These are phyloP conservation scores for Eudasyphora cyanicolor DNA, from an alignment of 2,888 invertebrate genomes.

Conservation along the genomic window DNA sequence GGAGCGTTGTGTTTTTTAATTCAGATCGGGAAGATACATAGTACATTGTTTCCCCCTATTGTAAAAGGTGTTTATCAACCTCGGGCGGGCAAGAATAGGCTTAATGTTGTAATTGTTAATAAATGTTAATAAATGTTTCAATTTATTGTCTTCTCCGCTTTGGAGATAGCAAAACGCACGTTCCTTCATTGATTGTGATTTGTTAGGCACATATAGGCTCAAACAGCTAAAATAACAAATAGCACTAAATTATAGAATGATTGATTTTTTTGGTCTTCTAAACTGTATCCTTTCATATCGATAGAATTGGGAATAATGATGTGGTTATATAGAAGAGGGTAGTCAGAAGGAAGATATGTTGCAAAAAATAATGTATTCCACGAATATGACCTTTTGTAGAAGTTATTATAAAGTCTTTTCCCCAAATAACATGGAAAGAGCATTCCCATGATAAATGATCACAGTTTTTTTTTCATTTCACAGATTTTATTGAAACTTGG, in stretches of 20 bases:
- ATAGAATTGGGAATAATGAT: no score
- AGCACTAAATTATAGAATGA: not conserved
- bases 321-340: no score
- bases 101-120: constrained; percentile 56
- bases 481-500: no score
- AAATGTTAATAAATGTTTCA: constrained; percentile 55
- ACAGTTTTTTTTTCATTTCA: no score
- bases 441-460: no score
- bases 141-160: constrained; percentile 4
- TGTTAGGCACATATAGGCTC: not conserved
- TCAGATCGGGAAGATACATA: not conserved
- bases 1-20: not conserved
- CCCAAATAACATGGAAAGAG: no score
- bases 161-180: not conserved
- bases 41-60: constrained; percentile 27
- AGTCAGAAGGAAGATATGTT: no score
- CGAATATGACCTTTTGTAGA: no score
- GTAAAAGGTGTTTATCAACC: constrained; percentile 56
- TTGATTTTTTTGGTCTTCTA: not conserved
- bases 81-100: not conserved
- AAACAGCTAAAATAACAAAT: constrained; percentile 15
- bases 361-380: no score
- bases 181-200: not conserved
- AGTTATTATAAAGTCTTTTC: no score
- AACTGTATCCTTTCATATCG: no score